Evolutionary conservation across 2,797 vertebrate genomes (phyloP).

Genomic region (Crossoptilon crossoptilon): DNA sequence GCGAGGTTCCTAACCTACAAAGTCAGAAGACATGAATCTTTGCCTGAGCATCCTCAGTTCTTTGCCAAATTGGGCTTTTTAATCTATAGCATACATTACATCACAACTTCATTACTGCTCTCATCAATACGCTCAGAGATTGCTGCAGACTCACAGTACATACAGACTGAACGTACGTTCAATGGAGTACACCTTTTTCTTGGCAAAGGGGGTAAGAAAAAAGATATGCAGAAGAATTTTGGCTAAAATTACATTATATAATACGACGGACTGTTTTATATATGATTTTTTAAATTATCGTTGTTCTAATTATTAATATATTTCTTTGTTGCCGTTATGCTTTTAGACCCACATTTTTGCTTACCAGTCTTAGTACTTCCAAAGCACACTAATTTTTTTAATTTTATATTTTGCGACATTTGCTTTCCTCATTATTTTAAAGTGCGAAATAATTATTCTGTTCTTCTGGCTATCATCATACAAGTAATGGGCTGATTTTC

Average conservation of each 20-base stretch:
- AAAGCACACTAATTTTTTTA: not conserved
- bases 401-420: slow-evolving; percentile 4
- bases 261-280: not conserved
- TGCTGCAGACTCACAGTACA: not conserved
- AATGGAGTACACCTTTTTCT: not conserved
- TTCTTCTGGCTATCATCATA: not conserved
- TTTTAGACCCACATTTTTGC: not conserved
- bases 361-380: not conserved
- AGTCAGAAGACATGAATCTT: not conserved
- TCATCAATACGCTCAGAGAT: not conserved
- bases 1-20: not conserved
- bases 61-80: not conserved
- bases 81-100: not conserved
- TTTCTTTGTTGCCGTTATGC: not conserved
- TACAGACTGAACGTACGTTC: not conserved
- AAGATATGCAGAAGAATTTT: not conserved
- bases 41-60: not conserved
- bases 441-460: not conserved
- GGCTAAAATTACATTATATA: not conserved
- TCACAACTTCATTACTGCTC: not conserved
- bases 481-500: slow-evolving; percentile 15
- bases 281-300: not conserved
- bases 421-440: slow-evolving; percentile 5
- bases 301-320: not conserved
- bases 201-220: not conserved